Base-by-base conservation (phyloP, 2,113 vertebrate genomes). In the Dolichallabes microphthalmus region DNA sequence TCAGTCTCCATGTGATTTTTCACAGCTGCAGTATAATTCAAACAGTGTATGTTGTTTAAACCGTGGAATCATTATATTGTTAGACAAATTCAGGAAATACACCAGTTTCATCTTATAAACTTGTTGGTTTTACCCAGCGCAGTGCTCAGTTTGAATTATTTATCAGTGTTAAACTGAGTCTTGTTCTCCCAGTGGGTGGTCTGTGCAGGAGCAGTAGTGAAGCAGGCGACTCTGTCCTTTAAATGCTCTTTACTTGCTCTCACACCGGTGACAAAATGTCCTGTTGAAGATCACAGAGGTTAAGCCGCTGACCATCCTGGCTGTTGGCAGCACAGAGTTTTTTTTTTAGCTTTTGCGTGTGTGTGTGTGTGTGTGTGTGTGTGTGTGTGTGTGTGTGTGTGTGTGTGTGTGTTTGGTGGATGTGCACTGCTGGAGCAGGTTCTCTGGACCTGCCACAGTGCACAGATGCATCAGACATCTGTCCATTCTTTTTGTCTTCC, bases 381-480 rank as follows among this genome's bases (percentile, higher is more conserved):
- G 86, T 76, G 63, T 82, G 79, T 83, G 85, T 92, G 90, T 91
- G 15, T 88, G 85, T n/a, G n/a, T n/a, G n/a, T n/a, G n/a, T n/a
- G n/a, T n/a, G n/a, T n/a, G n/a, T n/a, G n/a, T n/a, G n/a, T n/a
- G n/a, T n/a, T n/a, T 88, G 73, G 71, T 75, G 45, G 89, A 90
- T 75, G 88, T 91, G 90, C 86, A 86, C 82, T 86, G 91, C 78
- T 39, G 35, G 80, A 74, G 86, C 78, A 82, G 87, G 84, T 88
- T 88, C 57, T 88, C 77, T 86, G 82, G 82, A 80, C 71, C 74
- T 86, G 86, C 64, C 71, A 61, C 64, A 83, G 80, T 84, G 88
- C 87, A 90, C 90, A 90, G 90, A 89, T 90, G 89, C 86, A 86
- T 80, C 83, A 83, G 89, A 90, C 90, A 90, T 91, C 88, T 90